Percentiles rank a stretch among this genome's conserved stretches.
phyloP scores from a whole-genome alignment of 92 coral and sea anemone species.

The Diadumene lineata region DNA sequence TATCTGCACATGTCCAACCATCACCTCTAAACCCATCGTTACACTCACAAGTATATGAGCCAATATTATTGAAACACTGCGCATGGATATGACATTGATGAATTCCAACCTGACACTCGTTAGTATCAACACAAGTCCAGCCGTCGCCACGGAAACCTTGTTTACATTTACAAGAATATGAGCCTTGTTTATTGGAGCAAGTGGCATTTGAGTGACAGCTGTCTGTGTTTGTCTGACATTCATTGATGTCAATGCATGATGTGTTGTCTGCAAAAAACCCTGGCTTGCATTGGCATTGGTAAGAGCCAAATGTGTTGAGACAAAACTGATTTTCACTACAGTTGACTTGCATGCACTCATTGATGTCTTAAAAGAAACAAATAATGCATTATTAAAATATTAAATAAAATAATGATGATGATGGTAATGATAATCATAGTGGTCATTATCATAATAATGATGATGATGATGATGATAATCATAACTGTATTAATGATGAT shows the following conservation, averaged over 20 bases:
- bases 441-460: background rate
- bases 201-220: background rate
- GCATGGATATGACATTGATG: conserved; percentile 36
- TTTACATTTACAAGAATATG: conserved; percentile 22
- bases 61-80: conserved; percentile 24
- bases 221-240: background rate
- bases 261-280: conserved; percentile 7
- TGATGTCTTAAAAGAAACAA: background rate
- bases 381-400: background rate
- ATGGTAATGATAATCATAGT: background rate
- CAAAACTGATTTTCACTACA: conserved; percentile 21
- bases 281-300: conserved; percentile 9
- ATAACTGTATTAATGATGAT: background rate
- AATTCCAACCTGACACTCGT: conserved; percentile 19
- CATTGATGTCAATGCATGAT: conserved; percentile 17
- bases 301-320: conserved; percentile 30
- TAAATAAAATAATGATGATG: background rate
- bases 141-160: conserved; percentile 7
- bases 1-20: conserved; percentile 12
- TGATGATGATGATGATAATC: background rate
- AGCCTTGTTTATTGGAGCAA: conserved; percentile 32
- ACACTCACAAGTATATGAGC: conserved; percentile 27
- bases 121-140: conserved; percentile 11
- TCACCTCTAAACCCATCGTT: conserved; percentile 28
- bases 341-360: conserved; percentile 10